phyloP scores from a whole-genome alignment of 2,113 vertebrate species.

The Sinocyclocheilus anshuiensis region DNA sequence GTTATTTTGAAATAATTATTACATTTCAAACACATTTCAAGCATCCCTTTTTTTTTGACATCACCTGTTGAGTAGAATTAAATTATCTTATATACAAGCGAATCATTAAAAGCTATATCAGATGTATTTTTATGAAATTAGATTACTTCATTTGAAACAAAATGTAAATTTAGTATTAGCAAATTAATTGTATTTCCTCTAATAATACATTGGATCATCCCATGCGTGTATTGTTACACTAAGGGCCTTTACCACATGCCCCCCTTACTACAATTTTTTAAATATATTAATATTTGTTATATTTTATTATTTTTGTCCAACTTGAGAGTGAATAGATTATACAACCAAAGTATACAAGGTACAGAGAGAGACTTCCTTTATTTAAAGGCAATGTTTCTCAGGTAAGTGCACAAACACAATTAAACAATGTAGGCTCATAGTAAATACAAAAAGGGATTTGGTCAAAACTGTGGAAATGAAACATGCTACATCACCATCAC shows the following conservation, averaged over 20 bases:
- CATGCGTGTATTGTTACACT: not conserved
- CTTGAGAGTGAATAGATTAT: not conserved
- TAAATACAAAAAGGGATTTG: not conserved
- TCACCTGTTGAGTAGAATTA: not conserved
- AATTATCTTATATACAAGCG: not conserved
- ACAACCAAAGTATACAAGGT: not conserved
- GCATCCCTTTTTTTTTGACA: not conserved
- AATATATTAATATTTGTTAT: not conserved
- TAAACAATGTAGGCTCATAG: not conserved
- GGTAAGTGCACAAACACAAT: not conserved
- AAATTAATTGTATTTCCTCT: not conserved
- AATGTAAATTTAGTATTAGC: too few relatives aligned
- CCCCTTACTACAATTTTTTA: not conserved
- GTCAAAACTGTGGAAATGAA: not conserved
- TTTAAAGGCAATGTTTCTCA: not conserved
- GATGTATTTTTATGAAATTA: not conserved
- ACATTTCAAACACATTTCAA: not conserved
- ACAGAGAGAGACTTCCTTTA: not conserved
- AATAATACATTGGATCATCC: not conserved
- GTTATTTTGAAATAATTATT: not conserved
- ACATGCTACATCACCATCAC: not conserved
- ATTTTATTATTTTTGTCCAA: not conserved
- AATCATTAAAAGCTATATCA: not conserved
- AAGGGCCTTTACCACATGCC: not conserved
- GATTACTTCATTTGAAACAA: too few relatives aligned